phyloP scores from a whole-genome alignment of 2,888 invertebrate genomes.

The Leptinotarsa tumamoca region DNA sequence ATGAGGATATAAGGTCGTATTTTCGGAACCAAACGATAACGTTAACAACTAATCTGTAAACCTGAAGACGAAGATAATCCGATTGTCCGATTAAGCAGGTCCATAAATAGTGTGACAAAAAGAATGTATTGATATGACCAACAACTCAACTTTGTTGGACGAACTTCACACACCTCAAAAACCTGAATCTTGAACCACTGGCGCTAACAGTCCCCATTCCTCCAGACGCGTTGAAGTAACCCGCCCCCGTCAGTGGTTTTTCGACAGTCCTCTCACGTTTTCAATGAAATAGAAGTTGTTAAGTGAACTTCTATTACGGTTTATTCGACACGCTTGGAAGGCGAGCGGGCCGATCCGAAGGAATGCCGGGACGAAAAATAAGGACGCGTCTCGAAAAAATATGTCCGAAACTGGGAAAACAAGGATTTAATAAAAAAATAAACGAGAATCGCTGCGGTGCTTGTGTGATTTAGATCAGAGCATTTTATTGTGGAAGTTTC shows the following conservation, averaged over 20 bases:
- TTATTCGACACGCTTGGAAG: conserved; percentile 60
- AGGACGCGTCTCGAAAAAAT: conserved; percentile 18
- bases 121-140: too few relatives aligned
- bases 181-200: neutral
- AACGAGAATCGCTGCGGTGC: conserved; percentile 26
- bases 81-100: too few relatives aligned
- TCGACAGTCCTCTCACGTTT: conserved; percentile 55
- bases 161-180: too few relatives aligned
- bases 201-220: neutral
- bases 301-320: conserved; percentile 64
- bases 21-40: too few relatives aligned
- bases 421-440: conserved; percentile 34
- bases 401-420: conserved; percentile 5
- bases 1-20: too few relatives aligned
- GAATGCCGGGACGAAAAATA: conserved; percentile 15
- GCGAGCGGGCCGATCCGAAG: conserved; percentile 22
- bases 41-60: too few relatives aligned
- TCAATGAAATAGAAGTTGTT: conserved; percentile 65
- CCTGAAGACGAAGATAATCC: too few relatives aligned
- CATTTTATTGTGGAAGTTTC: conserved; percentile 32
- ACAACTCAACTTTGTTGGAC: too few relatives aligned
- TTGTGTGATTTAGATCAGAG: conserved; percentile 16
- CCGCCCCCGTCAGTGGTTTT: conserved; percentile 5
- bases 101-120: too few relatives aligned
- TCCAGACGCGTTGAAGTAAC: neutral